A percentile compares a stretch with the other conserved stretches of the same genome.
These are phyloP conservation scores for Lineus longissimus DNA, from an alignment of 1,140 invertebrate genomes.

Conservation along the genomic window DNA sequence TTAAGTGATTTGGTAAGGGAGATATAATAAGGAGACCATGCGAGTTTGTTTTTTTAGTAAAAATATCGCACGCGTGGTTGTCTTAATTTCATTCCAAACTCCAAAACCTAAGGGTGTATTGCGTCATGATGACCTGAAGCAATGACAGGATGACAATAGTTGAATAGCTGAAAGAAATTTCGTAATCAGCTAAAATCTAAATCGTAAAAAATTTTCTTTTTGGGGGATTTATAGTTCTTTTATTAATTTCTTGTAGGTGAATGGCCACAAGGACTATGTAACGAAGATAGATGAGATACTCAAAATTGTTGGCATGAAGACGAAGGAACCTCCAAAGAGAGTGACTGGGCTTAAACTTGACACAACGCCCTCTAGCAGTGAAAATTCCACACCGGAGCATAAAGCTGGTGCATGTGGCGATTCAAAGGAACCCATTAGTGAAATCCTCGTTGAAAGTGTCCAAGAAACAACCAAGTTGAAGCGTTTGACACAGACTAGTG, in stretches of 20 bases:
- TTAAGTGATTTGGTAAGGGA: constrained; percentile 59
- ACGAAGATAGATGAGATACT: constrained; percentile 62
- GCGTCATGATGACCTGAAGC: not conserved
- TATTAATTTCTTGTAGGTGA: constrained; percentile 32
- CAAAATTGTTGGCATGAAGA: constrained; percentile 52
- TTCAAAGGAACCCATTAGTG: too few relatives aligned
- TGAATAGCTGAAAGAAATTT: not conserved
- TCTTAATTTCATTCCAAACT: not conserved
- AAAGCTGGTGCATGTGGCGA: too few relatives aligned
- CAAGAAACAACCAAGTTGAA: too few relatives aligned
- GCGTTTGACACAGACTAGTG: too few relatives aligned
- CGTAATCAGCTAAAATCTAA: not conserved
- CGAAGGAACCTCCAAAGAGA: constrained; percentile 22
- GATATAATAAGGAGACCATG: constrained; percentile 1
- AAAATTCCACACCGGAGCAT: too few relatives aligned
- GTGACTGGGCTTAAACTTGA: too few relatives aligned
- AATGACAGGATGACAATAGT: not conserved
- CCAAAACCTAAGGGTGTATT: not conserved
- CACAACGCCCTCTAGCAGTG: too few relatives aligned
- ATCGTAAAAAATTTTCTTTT: too few relatives aligned
- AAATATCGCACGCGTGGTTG: not conserved
- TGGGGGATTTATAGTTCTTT: not conserved
- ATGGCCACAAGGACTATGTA: constrained; percentile 61
- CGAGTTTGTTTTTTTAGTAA: not conserved
- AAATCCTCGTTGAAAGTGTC: too few relatives aligned